phyloP scores from a whole-genome alignment of 2,797 vertebrate genomes.

The Poecilia wingei region DNA sequence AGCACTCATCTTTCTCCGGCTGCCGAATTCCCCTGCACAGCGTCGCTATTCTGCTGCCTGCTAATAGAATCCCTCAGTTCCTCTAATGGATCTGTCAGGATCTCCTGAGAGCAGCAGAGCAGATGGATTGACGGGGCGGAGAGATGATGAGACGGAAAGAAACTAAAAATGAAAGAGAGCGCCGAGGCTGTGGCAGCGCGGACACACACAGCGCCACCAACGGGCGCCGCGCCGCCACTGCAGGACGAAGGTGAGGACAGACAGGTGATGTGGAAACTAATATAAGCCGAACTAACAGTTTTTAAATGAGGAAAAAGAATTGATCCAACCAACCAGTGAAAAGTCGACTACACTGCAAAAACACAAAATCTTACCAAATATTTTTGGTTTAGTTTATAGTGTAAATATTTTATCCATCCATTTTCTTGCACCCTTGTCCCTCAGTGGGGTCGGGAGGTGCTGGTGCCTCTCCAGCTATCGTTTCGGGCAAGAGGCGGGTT shows the following conservation, averaged over 20 bases:
- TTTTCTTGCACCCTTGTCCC: too few relatives aligned
- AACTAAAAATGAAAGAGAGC: conserved; percentile 22
- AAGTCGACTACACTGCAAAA: too few relatives aligned
- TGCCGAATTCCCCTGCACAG: conserved; percentile 64
- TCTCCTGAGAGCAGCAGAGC: conserved; percentile 59
- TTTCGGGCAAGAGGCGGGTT: too few relatives aligned
- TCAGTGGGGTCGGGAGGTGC: too few relatives aligned
- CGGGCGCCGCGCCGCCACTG: conserved; percentile 34
- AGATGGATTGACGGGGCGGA: conserved; percentile 67
- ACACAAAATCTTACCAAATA: too few relatives aligned
- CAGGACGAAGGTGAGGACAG: conserved; percentile 12
- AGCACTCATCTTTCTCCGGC: conserved; percentile 64
- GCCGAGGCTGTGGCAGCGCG: conserved; percentile 45
- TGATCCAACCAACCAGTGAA: too few relatives aligned
- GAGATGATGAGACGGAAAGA: conserved; percentile 28
- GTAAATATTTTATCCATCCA: too few relatives aligned
- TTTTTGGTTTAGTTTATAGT: too few relatives aligned
- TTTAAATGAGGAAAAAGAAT: too few relatives aligned
- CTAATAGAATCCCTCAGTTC: conserved; percentile 74
- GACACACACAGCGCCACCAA: conserved; percentile 25
- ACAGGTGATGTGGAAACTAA: background rate
- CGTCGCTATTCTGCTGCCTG: conserved; percentile 67
- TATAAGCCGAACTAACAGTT: too few relatives aligned
- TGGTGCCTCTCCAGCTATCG: too few relatives aligned
- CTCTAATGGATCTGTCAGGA: conserved; percentile 78